phyloP scores from a whole-genome alignment of 1,140 invertebrate species.

The Theocolax elegans region DNA sequence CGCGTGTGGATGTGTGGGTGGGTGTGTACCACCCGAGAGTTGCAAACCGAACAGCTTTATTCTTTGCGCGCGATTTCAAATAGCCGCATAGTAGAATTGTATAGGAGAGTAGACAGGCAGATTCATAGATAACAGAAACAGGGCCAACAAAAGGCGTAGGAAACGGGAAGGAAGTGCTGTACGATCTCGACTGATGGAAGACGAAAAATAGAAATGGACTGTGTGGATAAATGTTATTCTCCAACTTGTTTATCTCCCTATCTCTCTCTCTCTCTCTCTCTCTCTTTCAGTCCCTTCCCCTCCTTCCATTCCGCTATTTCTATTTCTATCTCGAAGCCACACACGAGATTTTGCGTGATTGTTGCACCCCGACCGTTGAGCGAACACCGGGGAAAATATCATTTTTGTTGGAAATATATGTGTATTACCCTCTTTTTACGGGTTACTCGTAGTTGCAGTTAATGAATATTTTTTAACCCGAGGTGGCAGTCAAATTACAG shows the following conservation, averaged over 20 bases:
- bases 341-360: no score
- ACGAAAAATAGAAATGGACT: neutral
- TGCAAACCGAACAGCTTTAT: conserved; percentile 58
- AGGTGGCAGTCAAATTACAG: no score
- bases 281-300: no score
- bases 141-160: neutral
- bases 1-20: neutral
- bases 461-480: no score
- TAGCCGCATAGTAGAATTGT: conserved; percentile 8
- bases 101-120: conserved; percentile 13
- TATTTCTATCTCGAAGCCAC: no score
- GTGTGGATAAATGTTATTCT: neutral
- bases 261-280: no score
- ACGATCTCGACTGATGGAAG: neutral
- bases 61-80: conserved; percentile 57
- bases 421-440: no score
- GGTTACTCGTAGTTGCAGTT: no score
- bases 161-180: neutral
- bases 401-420: no score
- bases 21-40: conserved; percentile 18
- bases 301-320: no score
- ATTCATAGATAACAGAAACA: neutral
- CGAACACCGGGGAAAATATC: no score
- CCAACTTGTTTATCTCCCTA: neutral
- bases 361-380: no score